Evolutionary conservation across 1,140 invertebrate genomes (phyloP).

Genomic region (Polypedilum vanderplanki): DNA sequence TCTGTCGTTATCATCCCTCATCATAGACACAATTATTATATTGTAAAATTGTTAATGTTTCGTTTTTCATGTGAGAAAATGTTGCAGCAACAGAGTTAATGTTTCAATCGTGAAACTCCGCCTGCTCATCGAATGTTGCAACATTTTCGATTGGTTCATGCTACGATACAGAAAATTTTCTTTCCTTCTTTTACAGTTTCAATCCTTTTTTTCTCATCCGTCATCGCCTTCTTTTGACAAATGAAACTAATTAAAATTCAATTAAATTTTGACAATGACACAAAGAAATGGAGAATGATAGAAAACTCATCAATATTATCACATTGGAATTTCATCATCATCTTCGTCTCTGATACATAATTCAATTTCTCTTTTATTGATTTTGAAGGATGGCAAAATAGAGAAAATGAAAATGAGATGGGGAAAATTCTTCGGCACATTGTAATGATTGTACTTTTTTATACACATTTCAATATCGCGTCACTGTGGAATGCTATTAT

Average conservation of each 20-base stretch:
- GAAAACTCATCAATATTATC: too few species aligned
- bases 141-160: constrained; percentile 5
- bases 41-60: too few species aligned
- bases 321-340: too few species aligned
- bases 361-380: constrained; percentile 14
- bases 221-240: neutral
- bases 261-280: constrained; percentile 7
- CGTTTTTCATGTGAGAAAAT: neutral
- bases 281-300: too few species aligned
- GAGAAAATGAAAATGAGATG: neutral
- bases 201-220: neutral
- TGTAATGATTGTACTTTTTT: constrained; percentile 19
- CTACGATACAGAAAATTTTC: neutral
- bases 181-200: neutral
- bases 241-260: constrained; percentile 8
- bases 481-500: constrained; percentile 11
- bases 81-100: neutral
- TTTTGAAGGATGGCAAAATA: neutral
- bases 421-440: constrained; percentile 11
- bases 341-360: neutral
- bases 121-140: neutral
- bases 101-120: constrained; percentile 3
- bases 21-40: too few species aligned
- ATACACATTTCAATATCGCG: constrained; percentile 1
- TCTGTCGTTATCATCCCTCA: neutral